Base-by-base conservation (phyloP, 2,888 invertebrate genomes). In the Cistogaster globosa region DNA sequence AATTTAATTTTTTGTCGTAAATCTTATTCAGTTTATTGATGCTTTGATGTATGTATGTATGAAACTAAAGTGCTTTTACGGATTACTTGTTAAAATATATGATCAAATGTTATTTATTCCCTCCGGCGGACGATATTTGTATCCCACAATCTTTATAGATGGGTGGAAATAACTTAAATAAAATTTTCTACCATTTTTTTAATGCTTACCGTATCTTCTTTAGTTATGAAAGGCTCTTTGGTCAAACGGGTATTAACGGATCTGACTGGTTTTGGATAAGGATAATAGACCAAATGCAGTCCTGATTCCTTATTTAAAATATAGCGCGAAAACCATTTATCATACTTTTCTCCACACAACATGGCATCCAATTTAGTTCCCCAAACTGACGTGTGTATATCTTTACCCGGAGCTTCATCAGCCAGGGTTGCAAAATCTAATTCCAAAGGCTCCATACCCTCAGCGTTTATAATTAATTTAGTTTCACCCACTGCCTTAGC, bases 321-420 rank as follows among this genome's bases (percentile, higher is more conserved):
- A 22, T 32, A 90, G 62, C 93, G 94, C 0, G 95, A 95, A 88
- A 97, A 93, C 97, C 97, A 97, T 74, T 94, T 94, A 20, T 95
- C 94, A 14, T 94, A 95, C 86, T 94, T 94, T 80, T 94, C 94
- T 0, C 97, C 97, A 90, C 97, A 97, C 89, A 97, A 95, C 87
- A 94, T 93, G 0, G 95, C 95, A 0, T 94, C 93, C 1, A 96
- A 93, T 0, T 93, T 89, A 0, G 93, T 93, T 16, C 94, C 93
- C 95, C 95, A 95, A 0, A 96, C 93, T 0, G 92, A 89, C 0
- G 94, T 94, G 5, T 91, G 93, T 86, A 91, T 86, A 84, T 90
- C 88, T 48, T 86, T 86, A 1, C 87, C 87, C 0, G 88, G 86
- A 0, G 88, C 86, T 14, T 89, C 88, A 5, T 90, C 88, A 0